A percentile compares a stretch with the other conserved stretches of the same genome.
These are phyloP conservation scores for Labeo rohita DNA, from an alignment of 2,113 vertebrate genomes.

Conservation along the genomic window DNA sequence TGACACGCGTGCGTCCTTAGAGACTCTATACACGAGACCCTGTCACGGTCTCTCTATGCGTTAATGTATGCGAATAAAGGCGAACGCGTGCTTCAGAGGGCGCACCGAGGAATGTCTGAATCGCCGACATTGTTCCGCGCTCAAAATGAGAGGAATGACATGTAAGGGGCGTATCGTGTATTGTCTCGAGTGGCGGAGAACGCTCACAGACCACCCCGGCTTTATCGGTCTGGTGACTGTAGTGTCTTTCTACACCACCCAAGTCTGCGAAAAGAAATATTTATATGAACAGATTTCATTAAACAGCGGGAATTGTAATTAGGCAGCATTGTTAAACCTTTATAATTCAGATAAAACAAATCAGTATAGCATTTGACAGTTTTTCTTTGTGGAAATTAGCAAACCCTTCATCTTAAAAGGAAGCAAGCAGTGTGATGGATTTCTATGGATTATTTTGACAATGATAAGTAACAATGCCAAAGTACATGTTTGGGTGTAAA, in stretches of 20 bases:
- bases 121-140: background rate
- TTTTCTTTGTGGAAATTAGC: background rate
- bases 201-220: constrained; percentile 31
- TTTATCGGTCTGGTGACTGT: background rate
- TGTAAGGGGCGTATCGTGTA: constrained; percentile 15
- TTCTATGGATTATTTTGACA: constrained; percentile 27
- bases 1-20: background rate
- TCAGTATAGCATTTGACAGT: background rate
- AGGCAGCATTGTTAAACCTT: background rate
- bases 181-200: constrained; percentile 31
- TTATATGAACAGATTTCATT: background rate
- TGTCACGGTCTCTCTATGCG: background rate
- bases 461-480: background rate
- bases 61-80: background rate
- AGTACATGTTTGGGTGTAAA: constrained; percentile 11
- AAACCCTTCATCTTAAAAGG: background rate
- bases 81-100: background rate
- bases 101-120: background rate
- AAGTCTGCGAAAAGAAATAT: background rate
- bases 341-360: background rate
- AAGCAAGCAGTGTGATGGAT: background rate
- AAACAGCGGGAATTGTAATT: background rate
- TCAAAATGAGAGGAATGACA: constrained; percentile 24
- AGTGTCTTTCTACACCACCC: background rate
- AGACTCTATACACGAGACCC: background rate